Evolutionary conservation across 2,113 vertebrate species (phyloP).

Genomic region (Guaruba guarouba): DNA sequence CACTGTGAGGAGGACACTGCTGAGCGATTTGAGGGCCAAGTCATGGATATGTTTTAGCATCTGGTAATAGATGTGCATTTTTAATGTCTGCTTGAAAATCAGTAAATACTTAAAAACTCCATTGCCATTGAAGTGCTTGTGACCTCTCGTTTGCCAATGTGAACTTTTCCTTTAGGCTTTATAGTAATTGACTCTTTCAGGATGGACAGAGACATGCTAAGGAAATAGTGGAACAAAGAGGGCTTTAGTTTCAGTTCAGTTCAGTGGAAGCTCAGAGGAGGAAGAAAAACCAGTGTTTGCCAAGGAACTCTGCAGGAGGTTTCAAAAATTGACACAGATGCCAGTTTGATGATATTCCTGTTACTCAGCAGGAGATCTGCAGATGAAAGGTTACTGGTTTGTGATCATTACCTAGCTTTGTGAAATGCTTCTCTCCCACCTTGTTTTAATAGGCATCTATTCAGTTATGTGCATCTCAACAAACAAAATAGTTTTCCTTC

Average conservation of each 20-base stretch:
- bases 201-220: not conserved
- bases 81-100: not conserved
- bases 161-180: conserved; percentile 35
- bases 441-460: conserved; percentile 48
- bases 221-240: not conserved
- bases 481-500: conserved; percentile 41
- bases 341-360: conserved; percentile 11
- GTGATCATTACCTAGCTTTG: not conserved
- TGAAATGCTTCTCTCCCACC: conserved; percentile 25
- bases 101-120: not conserved
- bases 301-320: not conserved
- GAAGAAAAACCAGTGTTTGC: conserved; percentile 25
- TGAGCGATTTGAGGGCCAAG: not conserved
- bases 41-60: not conserved
- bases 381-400: not conserved
- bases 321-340: conserved; percentile 37
- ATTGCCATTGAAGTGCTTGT: not conserved
- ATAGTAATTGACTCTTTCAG: not conserved
- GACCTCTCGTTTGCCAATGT: not conserved
- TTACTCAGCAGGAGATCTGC: conserved; percentile 32
- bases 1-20: not conserved
- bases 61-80: not conserved
- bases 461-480: conserved; percentile 23
- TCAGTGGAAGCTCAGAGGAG: not conserved
- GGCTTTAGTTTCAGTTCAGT: conserved; percentile 31